Evolutionary conservation across 2,797 vertebrate genomes (phyloP).

Genomic region (Pseudomugil tenellus): DNA sequence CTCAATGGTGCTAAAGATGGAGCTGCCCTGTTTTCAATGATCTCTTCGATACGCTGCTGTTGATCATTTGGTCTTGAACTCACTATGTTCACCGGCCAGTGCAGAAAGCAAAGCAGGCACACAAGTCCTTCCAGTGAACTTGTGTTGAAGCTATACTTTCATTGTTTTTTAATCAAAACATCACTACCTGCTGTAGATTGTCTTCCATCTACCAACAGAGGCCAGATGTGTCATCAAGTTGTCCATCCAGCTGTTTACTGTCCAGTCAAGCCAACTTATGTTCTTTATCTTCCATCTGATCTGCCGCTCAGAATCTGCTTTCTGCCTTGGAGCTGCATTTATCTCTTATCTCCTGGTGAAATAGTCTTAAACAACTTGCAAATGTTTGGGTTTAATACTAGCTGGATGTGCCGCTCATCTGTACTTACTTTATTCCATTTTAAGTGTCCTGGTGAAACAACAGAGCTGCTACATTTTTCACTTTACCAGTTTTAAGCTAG

Average conservation of each 20-base stretch:
- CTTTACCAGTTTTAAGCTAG: constrained; percentile 68
- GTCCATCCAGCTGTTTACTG: constrained; percentile 30
- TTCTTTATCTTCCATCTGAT: constrained; percentile 24
- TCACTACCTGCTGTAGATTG: constrained; percentile 12
- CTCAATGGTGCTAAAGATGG: constrained; percentile 72
- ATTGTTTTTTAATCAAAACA: constrained; percentile 11
- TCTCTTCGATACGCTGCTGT: constrained; percentile 37
- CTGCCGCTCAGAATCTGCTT: constrained; percentile 39
- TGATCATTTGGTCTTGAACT: constrained; percentile 39
- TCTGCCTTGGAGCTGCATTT: constrained; percentile 17
- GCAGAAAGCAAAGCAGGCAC: constrained; percentile 23
- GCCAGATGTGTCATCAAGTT: constrained; percentile 26
- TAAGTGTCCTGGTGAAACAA: constrained; percentile 32
- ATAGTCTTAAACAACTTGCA: constrained; percentile 22
- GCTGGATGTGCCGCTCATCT: constrained; percentile 18
- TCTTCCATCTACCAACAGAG: constrained; percentile 21
- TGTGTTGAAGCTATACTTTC: constrained; percentile 42
- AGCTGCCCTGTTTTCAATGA: constrained; percentile 38
- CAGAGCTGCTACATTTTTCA: constrained; percentile 58
- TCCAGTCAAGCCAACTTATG: constrained; percentile 42
- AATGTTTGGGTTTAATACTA: constrained; percentile 20
- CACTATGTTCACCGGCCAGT: constrained; percentile 21
- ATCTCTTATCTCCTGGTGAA: constrained; percentile 27
- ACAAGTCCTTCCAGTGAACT: constrained; percentile 23
- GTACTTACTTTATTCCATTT: constrained; percentile 15